Evolutionary conservation across 2,888 invertebrate species (phyloP).

Genomic region (Sphaerophoria rueppellii): DNA sequence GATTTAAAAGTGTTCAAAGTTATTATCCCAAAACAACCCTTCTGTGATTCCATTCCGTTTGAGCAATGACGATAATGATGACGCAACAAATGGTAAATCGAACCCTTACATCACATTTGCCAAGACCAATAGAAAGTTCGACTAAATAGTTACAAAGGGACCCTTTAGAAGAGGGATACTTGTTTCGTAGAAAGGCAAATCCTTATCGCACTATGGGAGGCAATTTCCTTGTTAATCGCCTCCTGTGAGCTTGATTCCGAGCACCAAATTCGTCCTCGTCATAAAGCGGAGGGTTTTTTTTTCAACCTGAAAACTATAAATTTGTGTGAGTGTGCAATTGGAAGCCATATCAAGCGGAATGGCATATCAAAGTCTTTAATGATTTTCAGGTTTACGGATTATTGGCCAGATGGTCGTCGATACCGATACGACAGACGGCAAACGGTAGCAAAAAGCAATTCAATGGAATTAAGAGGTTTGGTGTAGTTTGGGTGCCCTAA

Average conservation of each 20-base stretch:
- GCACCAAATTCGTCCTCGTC: conserved; percentile 7
- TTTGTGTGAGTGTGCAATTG: conserved; percentile 50
- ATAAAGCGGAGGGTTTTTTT: neutral
- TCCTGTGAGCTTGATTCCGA: conserved; percentile 20
- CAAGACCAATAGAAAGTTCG: neutral
- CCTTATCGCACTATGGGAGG: conserved; percentile 66
- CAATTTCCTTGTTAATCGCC: conserved; percentile 65
- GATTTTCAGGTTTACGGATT: conserved; percentile 62
- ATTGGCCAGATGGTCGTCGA: conserved; percentile 55
- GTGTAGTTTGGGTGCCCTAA: conserved; percentile 44
- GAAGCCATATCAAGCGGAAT: conserved; percentile 52
- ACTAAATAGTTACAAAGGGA: conserved; percentile 12
- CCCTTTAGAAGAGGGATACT: conserved; percentile 19
- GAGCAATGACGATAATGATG: conserved; percentile 69
- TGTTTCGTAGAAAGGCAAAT: neutral
- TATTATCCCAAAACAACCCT: conserved; percentile 58
- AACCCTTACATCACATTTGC: conserved; percentile 41
- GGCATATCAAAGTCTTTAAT: conserved; percentile 42
- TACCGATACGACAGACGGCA: conserved; percentile 8
- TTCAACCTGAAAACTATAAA: conserved; percentile 24
- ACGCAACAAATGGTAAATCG: conserved; percentile 68
- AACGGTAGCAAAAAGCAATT: conserved; percentile 6
- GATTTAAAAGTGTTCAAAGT: conserved; percentile 59
- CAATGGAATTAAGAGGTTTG: neutral
- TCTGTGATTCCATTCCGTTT: conserved; percentile 58